Evolutionary conservation across 2,797 vertebrate genomes (phyloP).

Genomic region (Rhabdophis nuchalis): DNA sequence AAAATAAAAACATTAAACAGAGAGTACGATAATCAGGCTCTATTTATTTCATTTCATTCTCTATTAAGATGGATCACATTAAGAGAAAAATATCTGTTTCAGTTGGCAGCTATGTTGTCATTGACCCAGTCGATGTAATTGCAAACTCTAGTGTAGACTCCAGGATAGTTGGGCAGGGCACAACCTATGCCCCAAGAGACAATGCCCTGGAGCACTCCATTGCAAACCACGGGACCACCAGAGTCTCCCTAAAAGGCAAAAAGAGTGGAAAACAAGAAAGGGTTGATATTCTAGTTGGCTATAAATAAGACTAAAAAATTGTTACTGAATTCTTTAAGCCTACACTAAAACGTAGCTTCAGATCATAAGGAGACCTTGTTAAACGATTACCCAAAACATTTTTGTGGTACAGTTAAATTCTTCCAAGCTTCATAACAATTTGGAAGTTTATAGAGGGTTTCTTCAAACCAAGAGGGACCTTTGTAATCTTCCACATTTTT

Average conservation of each 20-base stretch:
- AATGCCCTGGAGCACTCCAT: constrained; percentile 73
- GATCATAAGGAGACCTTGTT: background rate
- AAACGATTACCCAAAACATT: background rate
- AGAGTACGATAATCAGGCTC: background rate
- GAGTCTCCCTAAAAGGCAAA: constrained; percentile 73
- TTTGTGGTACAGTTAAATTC: background rate
- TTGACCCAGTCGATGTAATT: constrained; percentile 54
- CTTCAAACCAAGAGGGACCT: background rate
- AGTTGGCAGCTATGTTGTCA: constrained; percentile 45
- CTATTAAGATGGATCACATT: background rate
- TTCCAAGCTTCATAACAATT: background rate
- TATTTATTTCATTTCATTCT: background rate
- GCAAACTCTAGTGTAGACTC: constrained; percentile 76
- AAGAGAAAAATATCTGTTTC: background rate
- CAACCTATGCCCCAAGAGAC: constrained; percentile 80
- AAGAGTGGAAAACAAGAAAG: background rate
- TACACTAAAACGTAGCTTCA: background rate
- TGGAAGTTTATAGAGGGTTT: background rate
- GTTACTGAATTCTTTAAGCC: background rate
- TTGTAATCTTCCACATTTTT: background rate
- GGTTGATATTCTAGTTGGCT: background rate
- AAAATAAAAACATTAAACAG: background rate
- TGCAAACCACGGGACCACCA: constrained; percentile 77
- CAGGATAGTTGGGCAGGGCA: constrained; percentile 66
- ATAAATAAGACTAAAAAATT: background rate